Evolutionary conservation across 2,113 vertebrate genomes (phyloP), one percentile per base, ranked within the genome.

Genomic region (Cynoglossus semilaevis): DNA sequence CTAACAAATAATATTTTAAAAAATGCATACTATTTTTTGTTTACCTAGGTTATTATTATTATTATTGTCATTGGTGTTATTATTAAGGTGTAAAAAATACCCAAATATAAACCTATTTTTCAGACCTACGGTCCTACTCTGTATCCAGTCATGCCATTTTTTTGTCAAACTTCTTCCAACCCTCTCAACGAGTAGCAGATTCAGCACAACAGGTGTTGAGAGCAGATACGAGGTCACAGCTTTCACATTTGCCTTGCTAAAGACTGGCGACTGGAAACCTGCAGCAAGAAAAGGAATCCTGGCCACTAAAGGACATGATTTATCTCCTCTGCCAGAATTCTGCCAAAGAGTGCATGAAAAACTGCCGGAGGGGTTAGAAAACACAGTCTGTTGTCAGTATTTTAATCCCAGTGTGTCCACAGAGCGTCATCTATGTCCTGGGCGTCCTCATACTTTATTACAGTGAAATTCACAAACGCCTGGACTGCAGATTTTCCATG

Each of bases 191-290:
- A 29, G 38, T 41, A 41, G 58, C 64, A 16, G 76, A 89, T 83
- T 84, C 81, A 64, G 63, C 67, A 72, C 79, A 87, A 84, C 91
- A 91, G 89, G 89, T 92, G 90, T 70, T 51, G 76, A 52, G 86
- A 68, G 46, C 76, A 75, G 46, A 58, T 6, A 44, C 29, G 50
- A 67, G 88, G 88, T 91, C 88, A 86, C 47, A 58, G 82, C 79
- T 82, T 88, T 89, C 84, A 86, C 79, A 88, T 91, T 90, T 87
- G 88, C 81, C 85, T 88, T 83, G 87, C 87, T 90, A 90, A 92
- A 89, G 86, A 90, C 89, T 87, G 87, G 84, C 85, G 85, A 85
- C 83, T 79, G 80, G 79, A 86, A 86, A 84, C 72, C 83, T 80
- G 81, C 77, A 58, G 85, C 75, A 66, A 85, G 77, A 77, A 86